phyloP scores from a whole-genome alignment of 2,797 vertebrate species.

The Spatula versicolor region DNA sequence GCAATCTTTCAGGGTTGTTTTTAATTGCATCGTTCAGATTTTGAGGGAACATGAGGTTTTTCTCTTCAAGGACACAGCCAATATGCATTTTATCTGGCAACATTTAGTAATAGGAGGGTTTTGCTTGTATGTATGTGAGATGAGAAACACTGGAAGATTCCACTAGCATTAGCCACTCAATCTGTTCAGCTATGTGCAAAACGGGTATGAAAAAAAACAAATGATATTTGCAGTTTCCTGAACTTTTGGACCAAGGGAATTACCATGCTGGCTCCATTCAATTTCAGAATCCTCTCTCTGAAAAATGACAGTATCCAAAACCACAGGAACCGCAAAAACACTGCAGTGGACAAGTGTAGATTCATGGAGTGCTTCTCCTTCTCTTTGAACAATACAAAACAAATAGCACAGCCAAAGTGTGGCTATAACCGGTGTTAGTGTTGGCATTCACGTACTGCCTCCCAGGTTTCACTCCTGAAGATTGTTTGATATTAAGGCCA shows the following conservation, averaged over 20 bases:
- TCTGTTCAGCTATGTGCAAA: slow-evolving; percentile 10
- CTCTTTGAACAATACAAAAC: not conserved
- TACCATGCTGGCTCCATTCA: not conserved
- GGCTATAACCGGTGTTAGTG: not conserved
- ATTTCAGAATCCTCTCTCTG: not conserved
- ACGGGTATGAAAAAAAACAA: not conserved
- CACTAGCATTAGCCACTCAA: not conserved
- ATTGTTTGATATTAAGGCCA: not conserved
- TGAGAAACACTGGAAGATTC: not conserved
- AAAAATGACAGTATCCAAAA: not conserved
- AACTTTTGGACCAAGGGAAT: not conserved
- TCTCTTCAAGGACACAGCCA: not conserved
- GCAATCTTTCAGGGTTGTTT: not conserved
- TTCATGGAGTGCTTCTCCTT: not conserved
- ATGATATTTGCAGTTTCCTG: not conserved
- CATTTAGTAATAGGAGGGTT: not conserved
- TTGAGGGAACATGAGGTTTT: not conserved
- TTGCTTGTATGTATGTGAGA: not conserved
- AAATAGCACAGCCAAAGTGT: not conserved
- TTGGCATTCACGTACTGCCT: not conserved
- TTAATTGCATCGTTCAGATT: not conserved
- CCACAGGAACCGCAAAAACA: not conserved
- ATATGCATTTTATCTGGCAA: not conserved
- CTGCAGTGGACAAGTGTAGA: not conserved
- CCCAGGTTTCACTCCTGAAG: not conserved